Conservation (phyloP, 2,888 invertebrate species). For the Orchesella flavescens region DNA sequence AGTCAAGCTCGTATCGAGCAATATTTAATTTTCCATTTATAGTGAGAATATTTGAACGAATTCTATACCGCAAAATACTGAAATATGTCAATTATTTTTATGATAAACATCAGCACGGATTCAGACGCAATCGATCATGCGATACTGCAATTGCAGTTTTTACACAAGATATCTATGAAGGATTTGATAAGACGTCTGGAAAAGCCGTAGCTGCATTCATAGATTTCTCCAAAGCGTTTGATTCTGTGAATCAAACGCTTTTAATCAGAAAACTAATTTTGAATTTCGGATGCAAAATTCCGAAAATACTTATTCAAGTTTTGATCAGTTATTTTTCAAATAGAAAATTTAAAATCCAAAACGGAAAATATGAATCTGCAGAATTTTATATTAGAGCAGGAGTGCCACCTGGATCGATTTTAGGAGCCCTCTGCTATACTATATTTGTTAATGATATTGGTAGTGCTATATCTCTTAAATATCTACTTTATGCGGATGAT, state of each 20-base stretch:
- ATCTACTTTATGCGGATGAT: conserved; percentile 41
- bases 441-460: conserved; percentile 29
- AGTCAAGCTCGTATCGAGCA: conserved; percentile 33
- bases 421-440: conserved; percentile 14
- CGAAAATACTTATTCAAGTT: conserved; percentile 17
- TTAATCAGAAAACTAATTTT: conserved; percentile 48
- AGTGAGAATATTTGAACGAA: conserved; percentile 45
- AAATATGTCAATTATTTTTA: neutral
- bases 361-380: too few species aligned
- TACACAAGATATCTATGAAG: conserved; percentile 38
- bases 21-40: conserved; percentile 41
- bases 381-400: too few species aligned
- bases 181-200: conserved; percentile 19
- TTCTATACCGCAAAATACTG: conserved; percentile 27
- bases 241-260: conserved; percentile 3
- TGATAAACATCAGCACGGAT: conserved; percentile 44
- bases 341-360: conserved; percentile 31
- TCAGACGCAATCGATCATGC: conserved; percentile 39
- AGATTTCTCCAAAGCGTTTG: conserved; percentile 59
- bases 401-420: conserved; percentile 22
- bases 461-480: neutral
- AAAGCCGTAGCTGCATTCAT: conserved; percentile 39
- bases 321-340: conserved; percentile 30
- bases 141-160: conserved; percentile 39
- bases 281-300: conserved; percentile 11